These are phyloP conservation scores for Vulpes vulpes DNA, from an alignment of 2,113 vertebrate genomes.

Conservation along the genomic window DNA sequence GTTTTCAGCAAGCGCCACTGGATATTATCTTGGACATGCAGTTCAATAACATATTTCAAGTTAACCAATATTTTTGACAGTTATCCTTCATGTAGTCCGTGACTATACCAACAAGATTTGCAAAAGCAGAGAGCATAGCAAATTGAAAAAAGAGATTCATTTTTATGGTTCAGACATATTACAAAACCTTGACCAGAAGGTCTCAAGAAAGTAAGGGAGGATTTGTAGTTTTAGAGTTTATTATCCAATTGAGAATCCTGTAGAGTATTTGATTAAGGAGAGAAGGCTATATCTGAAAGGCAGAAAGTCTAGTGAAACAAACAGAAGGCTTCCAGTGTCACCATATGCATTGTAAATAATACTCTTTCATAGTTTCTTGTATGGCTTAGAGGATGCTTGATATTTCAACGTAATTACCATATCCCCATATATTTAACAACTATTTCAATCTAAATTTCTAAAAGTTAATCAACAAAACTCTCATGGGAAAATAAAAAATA, in stretches of 20 bases:
- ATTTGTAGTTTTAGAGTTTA: conserved; percentile 23
- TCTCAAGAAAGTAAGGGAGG: neutral
- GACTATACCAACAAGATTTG: conserved; percentile 12
- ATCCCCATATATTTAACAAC: neutral
- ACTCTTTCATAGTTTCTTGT: neutral
- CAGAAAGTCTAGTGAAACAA: neutral
- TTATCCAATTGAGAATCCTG: neutral
- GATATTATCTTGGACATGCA: neutral
- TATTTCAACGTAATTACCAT: neutral
- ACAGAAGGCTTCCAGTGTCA: no score
- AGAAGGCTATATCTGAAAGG: neutral
- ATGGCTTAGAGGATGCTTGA: neutral
- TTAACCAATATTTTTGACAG: conserved; percentile 45
- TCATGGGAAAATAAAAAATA: neutral
- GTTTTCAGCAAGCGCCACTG: neutral
- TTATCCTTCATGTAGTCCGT: neutral
- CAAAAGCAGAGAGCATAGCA: conserved; percentile 40
- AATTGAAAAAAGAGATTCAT: conserved; percentile 50
- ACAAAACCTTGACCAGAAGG: conserved; percentile 6
- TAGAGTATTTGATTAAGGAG: neutral
- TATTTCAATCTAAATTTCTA: neutral
- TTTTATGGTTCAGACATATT: conserved; percentile 61
- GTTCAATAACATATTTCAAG: conserved; percentile 50
- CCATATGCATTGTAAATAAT: neutral
- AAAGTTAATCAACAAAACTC: neutral